Percentiles rank a stretch among this genome's conserved stretches.
Evolutionary conservation across 2,113 vertebrate species (phyloP).

Genomic region (Perca schrenkii): DNA sequence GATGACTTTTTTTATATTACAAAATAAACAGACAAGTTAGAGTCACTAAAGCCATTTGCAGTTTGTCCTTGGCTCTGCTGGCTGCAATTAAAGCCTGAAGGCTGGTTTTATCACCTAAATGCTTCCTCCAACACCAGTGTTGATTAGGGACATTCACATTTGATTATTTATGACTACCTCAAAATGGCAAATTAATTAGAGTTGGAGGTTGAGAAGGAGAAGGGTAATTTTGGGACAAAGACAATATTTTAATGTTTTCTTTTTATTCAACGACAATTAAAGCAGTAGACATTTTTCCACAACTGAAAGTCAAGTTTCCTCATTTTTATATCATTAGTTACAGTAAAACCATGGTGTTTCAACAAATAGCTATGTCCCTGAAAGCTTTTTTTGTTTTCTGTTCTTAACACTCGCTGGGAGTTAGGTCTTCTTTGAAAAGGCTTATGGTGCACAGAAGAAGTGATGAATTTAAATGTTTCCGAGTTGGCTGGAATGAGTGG

Average conservation of each 20-base stretch:
- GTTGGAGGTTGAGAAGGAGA: background rate
- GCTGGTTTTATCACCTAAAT: slow-evolving; percentile 24
- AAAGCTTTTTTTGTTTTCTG: background rate
- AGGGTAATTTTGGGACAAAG: background rate
- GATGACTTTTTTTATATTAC: background rate
- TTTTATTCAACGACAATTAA: background rate
- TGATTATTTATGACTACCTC: slow-evolving; percentile 32
- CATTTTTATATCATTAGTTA: background rate
- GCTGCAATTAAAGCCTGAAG: slow-evolving; percentile 17
- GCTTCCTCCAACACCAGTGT: slow-evolving; percentile 2
- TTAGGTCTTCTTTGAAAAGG: background rate
- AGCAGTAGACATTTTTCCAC: background rate
- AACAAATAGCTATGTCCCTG: background rate
- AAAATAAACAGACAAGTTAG: slow-evolving; percentile 22
- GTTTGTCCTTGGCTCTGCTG: slow-evolving; percentile 32
- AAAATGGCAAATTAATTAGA: slow-evolving; percentile 38
- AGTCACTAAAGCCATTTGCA: background rate
- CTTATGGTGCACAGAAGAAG: background rate
- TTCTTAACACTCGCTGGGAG: background rate
- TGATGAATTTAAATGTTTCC: background rate
- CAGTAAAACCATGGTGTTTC: background rate
- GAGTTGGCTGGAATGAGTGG: background rate
- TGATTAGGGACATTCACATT: slow-evolving; percentile 5
- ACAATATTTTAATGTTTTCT: slow-evolving; percentile 10
- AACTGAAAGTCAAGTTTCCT: background rate